Evolutionary conservation across 1,140 invertebrate species (phyloP).

Genomic region (Ips nitidus): DNA sequence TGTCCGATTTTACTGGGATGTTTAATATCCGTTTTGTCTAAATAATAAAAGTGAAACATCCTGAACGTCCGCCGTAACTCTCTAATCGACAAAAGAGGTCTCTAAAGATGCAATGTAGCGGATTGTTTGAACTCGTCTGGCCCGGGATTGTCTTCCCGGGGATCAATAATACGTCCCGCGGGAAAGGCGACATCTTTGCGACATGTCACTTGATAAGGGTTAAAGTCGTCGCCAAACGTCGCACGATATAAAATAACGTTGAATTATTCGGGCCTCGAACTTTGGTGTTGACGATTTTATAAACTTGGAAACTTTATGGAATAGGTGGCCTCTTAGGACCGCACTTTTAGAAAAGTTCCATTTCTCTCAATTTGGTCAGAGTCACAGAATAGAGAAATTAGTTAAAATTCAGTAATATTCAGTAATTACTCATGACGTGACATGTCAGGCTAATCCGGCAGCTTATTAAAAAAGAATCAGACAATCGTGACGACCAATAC

Average conservation of each 20-base stretch:
- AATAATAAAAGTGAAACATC: neutral
- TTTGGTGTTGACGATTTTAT: neutral
- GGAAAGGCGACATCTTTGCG: slow-evolving; percentile 43
- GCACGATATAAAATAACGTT: slow-evolving; percentile 27
- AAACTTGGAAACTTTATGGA: no score
- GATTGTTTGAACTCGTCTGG: slow-evolving; percentile 32
- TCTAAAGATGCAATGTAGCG: slow-evolving; percentile 32
- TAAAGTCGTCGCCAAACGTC: slow-evolving; percentile 47
- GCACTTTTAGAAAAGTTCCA: no score
- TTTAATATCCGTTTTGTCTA: neutral
- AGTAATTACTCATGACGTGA: no score
- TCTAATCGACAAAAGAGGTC: slow-evolving; percentile 12
- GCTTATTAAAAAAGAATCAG: no score
- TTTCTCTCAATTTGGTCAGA: no score
- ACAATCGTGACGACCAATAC: no score
- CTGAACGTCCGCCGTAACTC: slow-evolving; percentile 3
- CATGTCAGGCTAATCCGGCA: no score
- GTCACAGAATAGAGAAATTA: no score
- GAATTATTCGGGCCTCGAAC: neutral
- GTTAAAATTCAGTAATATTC: no score
- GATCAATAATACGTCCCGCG: slow-evolving; percentile 42
- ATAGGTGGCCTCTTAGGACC: no score
- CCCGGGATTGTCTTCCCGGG: slow-evolving; percentile 30
- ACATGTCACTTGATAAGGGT: slow-evolving; percentile 55
- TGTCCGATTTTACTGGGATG: neutral